Conservation (phyloP, 2,113 vertebrate species). For the Odocoileus virginianus region DNA sequence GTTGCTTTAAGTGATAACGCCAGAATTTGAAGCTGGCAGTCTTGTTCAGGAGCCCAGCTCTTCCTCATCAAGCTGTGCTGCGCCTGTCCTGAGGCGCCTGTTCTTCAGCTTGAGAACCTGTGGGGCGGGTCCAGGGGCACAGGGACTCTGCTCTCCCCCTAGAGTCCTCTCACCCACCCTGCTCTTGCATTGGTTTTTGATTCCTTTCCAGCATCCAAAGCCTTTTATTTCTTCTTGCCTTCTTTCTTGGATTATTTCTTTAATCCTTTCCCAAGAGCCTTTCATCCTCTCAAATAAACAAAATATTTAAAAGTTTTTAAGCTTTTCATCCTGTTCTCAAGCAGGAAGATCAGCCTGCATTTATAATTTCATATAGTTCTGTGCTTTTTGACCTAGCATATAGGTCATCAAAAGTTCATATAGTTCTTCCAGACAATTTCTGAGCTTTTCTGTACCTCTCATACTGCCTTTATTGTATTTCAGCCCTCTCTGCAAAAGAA, state of each 20-base stretch:
- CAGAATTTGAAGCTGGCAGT: background rate
- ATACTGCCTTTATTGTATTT: background rate
- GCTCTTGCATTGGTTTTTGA: background rate
- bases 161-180: background rate
- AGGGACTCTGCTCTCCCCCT: background rate
- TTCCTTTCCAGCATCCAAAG: slow-evolving; percentile 5
- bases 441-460: slow-evolving; percentile 9
- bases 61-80: background rate
- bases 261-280: slow-evolving; percentile 53
- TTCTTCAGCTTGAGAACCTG: background rate
- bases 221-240: slow-evolving; percentile 43
- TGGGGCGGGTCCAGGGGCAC: background rate
- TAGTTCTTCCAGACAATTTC: background rate
- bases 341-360: slow-evolving; percentile 25
- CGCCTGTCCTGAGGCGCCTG: background rate
- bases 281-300: slow-evolving; percentile 62
- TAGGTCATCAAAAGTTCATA: slow-evolving; percentile 32
- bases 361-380: slow-evolving; percentile 25
- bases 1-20: background rate
- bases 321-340: slow-evolving; percentile 42
- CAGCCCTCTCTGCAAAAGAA: background rate
- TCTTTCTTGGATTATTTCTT: slow-evolving; percentile 55
- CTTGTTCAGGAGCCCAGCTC: background rate
- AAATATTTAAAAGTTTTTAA: slow-evolving; percentile 47
- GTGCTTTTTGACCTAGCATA: background rate